Evolutionary conservation across 2,797 vertebrate genomes (phyloP).

Genomic region (Tragelaphus oryx): DNA sequence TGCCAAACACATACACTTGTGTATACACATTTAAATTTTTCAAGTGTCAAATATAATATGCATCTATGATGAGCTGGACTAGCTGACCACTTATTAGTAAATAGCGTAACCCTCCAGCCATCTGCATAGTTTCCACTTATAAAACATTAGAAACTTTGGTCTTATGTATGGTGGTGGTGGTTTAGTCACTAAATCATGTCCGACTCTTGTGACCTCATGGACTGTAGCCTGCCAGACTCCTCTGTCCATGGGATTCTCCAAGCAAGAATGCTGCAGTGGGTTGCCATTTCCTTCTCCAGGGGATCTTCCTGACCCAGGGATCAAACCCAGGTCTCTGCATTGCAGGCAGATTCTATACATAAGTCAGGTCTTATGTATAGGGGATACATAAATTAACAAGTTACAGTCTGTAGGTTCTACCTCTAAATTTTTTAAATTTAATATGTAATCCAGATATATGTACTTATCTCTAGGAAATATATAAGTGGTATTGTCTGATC

Average conservation of each 20-base stretch:
- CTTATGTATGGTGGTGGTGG: background rate
- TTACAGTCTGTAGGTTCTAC: background rate
- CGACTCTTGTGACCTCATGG: accelerated
- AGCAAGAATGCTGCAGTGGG: background rate
- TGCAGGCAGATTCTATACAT: background rate
- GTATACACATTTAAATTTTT: background rate
- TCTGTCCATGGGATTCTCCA: background rate
- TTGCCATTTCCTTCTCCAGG: background rate
- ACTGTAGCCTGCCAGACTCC: background rate
- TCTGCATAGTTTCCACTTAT: background rate
- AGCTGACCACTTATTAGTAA: background rate
- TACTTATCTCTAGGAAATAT: background rate
- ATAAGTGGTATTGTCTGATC: background rate
- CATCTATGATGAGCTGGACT: background rate
- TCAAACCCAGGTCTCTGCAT: background rate
- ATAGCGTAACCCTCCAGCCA: background rate
- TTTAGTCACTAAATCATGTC: background rate
- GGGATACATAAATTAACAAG: background rate
- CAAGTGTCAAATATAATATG: background rate
- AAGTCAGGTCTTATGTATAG: background rate
- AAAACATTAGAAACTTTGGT: background rate
- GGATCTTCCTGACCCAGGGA: background rate
- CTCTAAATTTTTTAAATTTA: background rate
- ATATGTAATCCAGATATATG: background rate
- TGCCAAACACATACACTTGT: background rate